Evolutionary conservation across 2,113 vertebrate genomes (phyloP).

Genomic region (Pedetes capensis): DNA sequence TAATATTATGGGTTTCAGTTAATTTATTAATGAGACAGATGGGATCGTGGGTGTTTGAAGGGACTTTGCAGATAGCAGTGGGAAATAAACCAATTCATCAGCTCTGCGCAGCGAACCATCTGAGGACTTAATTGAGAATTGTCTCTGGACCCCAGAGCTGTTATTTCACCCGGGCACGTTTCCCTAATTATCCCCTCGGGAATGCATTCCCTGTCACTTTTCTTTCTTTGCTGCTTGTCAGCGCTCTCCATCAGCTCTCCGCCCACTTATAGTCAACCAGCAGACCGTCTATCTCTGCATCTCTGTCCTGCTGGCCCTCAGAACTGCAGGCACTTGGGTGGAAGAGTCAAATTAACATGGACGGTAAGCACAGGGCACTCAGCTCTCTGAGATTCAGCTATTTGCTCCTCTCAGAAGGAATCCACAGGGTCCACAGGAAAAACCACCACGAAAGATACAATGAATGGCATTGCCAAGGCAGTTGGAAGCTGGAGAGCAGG

Average conservation of each 20-base stretch:
- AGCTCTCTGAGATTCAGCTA: neutral
- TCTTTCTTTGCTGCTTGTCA: neutral
- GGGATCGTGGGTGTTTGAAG: constrained; percentile 36
- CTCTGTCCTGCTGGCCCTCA: neutral
- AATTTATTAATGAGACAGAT: constrained; percentile 60
- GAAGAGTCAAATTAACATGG: neutral
- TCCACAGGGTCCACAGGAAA: neutral
- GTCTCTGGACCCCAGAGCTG: constrained; percentile 42
- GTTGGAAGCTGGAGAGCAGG: neutral
- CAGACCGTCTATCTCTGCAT: neutral
- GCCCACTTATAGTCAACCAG: neutral
- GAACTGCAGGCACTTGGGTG: neutral
- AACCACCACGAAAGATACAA: neutral
- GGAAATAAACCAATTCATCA: constrained; percentile 24
- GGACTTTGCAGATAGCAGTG: neutral
- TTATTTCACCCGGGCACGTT: neutral
- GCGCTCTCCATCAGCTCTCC: neutral
- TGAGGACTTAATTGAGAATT: constrained; percentile 56
- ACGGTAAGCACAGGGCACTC: neutral
- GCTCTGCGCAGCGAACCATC: constrained; percentile 1
- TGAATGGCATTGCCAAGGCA: neutral
- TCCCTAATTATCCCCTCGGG: constrained; percentile 5
- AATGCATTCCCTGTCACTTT: constrained; percentile 11
- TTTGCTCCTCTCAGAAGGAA: neutral
- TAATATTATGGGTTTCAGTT: constrained; percentile 14